Evolutionary conservation across 2,113 vertebrate species (phyloP), one percentile per base, ranked within the genome.

Genomic region (Passer domesticus): DNA sequence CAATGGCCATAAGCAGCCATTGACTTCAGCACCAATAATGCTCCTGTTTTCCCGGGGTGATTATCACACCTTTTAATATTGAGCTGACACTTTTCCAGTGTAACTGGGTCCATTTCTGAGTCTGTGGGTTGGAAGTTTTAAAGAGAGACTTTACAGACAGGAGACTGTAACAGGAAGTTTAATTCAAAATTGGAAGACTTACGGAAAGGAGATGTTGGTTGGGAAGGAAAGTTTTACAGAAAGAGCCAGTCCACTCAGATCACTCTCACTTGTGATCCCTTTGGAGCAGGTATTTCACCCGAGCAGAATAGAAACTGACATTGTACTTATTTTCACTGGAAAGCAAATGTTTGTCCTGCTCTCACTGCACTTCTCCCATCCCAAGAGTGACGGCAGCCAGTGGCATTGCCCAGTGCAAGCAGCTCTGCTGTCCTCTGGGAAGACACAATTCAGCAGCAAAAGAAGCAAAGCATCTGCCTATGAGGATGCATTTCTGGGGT

Each of bases 51-150:
- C 23, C 67, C 74, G 30, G 28, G 20, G 30, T 69, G 74, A 47
- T 85, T 83, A 91, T 90, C 1, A 3, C 78, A 87, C 43, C 81
- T 87, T 87, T 84, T 91, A 92, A 94, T 84, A 82, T 2, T 10
- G 53, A 79, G 11, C n/a, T 91, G 81, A 91, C 41, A 37, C 20
- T 84, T 72, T 46, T 60, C 52, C 77, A 62, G 37, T 1, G 0
- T 15, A n/a, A 68, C 28, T 19, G n/a, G 21, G 30, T 37, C 74
- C 6, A 9, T 49, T 91, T 53, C 69, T 56, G 47, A 94, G 76
- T 24, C 43, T 43, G 22, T 0, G 2, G 33, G 58, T 4, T 60
- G 23, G 12, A 47, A 64, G 31, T 35, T 94, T 92, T 46, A 64
- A 73, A 69, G 39, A 23, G n/a, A 49, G n/a, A 20, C 23, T 74